These are phyloP conservation scores for Poecilus cupreus DNA, from an alignment of 2,888 invertebrate genomes.

Conservation along the genomic window DNA sequence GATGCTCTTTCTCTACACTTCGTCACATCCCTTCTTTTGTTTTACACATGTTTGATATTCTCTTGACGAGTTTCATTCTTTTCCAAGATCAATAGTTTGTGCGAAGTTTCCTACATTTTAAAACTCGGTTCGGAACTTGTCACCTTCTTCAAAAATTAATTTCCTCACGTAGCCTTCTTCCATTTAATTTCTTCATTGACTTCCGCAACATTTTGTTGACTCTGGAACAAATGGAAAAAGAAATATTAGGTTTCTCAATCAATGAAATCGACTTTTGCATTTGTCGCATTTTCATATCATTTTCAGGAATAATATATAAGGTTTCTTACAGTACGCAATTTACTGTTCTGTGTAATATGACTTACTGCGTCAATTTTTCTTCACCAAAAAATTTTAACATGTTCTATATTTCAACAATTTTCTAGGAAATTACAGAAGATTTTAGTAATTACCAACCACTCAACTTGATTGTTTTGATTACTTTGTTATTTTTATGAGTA, in stretches of 20 bases:
- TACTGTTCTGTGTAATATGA: no score
- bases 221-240: slow-evolving; percentile 28
- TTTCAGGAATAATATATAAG: no score
- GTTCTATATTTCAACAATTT: no score
- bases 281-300: background rate
- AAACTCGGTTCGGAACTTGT: background rate
- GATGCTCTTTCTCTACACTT: slow-evolving; percentile 3
- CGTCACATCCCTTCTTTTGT: slow-evolving; percentile 48
- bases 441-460: no score
- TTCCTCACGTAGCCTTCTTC: slow-evolving; percentile 26
- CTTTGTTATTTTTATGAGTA: no score
- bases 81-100: slow-evolving; percentile 16
- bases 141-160: slow-evolving; percentile 19
- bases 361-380: no score
- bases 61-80: slow-evolving; percentile 29
- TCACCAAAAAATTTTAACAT: no score
- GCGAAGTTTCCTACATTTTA: slow-evolving; percentile 18
- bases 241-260: slow-evolving; percentile 13
- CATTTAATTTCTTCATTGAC: slow-evolving; percentile 30
- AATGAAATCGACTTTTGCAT: background rate
- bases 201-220: slow-evolving; percentile 13
- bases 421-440: no score
- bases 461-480: no score
- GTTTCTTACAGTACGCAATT: no score
- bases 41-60: slow-evolving; percentile 53